Base-by-base conservation (phyloP, 1,140 invertebrate genomes). In the Camponotus pennsylvanicus region DNA sequence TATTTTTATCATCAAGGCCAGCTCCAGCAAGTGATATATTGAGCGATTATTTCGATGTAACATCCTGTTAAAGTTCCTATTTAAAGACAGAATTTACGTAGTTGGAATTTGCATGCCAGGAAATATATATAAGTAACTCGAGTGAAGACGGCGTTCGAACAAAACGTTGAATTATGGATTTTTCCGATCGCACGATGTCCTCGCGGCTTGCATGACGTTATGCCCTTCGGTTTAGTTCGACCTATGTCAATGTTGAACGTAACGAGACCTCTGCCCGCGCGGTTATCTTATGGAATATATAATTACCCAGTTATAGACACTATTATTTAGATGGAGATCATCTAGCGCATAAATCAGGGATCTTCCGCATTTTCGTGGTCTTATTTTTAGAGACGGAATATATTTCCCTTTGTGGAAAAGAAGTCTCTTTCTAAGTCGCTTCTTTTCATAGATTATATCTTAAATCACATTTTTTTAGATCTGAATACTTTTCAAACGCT, bases 171-270 rank as follows among this genome's bases (percentile, higher is more conserved):
- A 85, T 89, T 73, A 83, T 42, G 57, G 52, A 89, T 92, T 92
- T 89, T 91, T 88, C 76, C 84, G 87, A 91, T 86, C 89, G 89
- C 88, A 79, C 86, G 86, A 90, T 86, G 52, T 57, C 75, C 89
- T 66, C 70, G 75, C 13, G 75, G 82, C 67, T 83, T 49, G 79
- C 79, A 83, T 83, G 79, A 83, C 40, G 27, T 49, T 83, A 59
- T 75, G 69, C 69, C 69, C 79, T 83, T 83, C 79, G 69, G 55
- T 61, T 83, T 73, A 83, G 45, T 73, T n/a, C 79, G 27, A 83
- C 79, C 79, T 83, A 40, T 61, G 69, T 71, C 79, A 63, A 73
- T 83, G 79, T 13, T 75, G 40, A 45, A 18, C 40, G 40, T 83
- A 75, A 61, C 40, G 69, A 61, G 32, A 63, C 40, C 55, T 18